A percentile compares a stretch with the other conserved stretches of the same genome.
Evolutionary conservation across 1,140 invertebrate species (phyloP).

Genomic region (Bradynema listronoti): DNA sequence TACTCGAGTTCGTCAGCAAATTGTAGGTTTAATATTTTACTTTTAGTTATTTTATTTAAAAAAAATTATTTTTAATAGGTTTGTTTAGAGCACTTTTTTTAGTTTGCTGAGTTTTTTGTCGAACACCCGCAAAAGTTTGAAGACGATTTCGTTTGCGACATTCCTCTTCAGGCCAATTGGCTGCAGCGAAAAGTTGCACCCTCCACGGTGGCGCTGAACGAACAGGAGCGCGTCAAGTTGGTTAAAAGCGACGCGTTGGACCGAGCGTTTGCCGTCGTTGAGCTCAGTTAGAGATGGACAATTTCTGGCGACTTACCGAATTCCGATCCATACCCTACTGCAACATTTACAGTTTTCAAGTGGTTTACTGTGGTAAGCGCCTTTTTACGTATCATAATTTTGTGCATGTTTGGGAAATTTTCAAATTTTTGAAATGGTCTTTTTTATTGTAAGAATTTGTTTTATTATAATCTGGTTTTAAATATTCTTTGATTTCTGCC

Average conservation of each 20-base stretch:
- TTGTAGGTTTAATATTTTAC: too few species aligned
- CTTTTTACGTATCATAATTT: too few species aligned
- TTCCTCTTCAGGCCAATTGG: slow-evolving; percentile 35
- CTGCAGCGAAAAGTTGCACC: slow-evolving; percentile 47
- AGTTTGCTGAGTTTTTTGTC: slow-evolving; percentile 30
- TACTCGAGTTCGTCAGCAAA: too few species aligned
- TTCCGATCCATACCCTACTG: slow-evolving; percentile 31
- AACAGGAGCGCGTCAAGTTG: slow-evolving; percentile 21
- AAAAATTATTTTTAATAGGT: too few species aligned
- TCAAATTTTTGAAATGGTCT: too few species aligned
- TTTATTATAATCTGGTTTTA: too few species aligned
- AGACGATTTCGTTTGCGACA: slow-evolving; percentile 28
- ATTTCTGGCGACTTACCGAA: slow-evolving; percentile 21
- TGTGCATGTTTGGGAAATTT: too few species aligned
- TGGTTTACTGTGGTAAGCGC: slow-evolving; percentile 17
- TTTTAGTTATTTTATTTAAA: too few species aligned
- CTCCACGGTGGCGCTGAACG: slow-evolving; percentile 37
- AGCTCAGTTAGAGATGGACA: neutral
- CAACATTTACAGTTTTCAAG: slow-evolving; percentile 36
- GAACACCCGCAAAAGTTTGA: slow-evolving; percentile 20
- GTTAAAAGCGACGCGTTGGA: slow-evolving; percentile 43
- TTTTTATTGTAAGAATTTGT: too few species aligned
- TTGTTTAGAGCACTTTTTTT: slow-evolving; percentile 14
- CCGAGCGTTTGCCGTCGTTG: neutral
- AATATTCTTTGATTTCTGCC: too few species aligned